A percentile compares a stretch with the other conserved stretches of the same genome.
Evolutionary conservation across 2,888 invertebrate genomes (phyloP).

Genomic region (Nysson spinosus): DNA sequence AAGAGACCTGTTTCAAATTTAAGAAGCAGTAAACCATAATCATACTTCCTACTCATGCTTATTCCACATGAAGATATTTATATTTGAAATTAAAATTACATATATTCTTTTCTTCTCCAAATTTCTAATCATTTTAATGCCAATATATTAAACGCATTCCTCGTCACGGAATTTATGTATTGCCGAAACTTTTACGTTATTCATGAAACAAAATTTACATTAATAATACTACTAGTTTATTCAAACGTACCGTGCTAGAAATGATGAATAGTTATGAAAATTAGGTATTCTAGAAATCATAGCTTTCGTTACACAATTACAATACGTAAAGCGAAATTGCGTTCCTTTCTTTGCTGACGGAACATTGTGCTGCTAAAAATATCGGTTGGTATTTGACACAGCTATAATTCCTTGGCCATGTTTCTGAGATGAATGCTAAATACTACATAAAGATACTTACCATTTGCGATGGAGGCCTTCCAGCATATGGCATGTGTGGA

Average conservation of each 20-base stretch:
- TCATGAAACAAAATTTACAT: too few relatives aligned
- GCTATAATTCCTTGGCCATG: neutral
- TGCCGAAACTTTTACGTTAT: too few relatives aligned
- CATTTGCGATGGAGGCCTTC: conserved; percentile 71
- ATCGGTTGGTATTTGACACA: conserved; percentile 2
- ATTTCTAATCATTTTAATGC: too few relatives aligned
- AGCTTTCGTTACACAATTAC: conserved; percentile 9
- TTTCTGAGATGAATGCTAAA: neutral
- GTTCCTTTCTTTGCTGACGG: neutral
- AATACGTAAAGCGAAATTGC: conserved; percentile 16
- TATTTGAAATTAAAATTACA: too few relatives aligned
- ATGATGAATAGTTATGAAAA: neutral
- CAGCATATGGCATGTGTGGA: conserved; percentile 67
- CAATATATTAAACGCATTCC: too few relatives aligned
- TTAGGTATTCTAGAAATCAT: neutral
- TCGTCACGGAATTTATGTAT: too few relatives aligned
- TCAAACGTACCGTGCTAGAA: neutral
- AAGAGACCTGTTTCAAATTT: too few relatives aligned
- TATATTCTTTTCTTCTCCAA: too few relatives aligned
- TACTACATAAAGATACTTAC: conserved; percentile 47
- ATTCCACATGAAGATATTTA: too few relatives aligned
- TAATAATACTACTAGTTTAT: neutral
- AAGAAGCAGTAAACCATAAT: too few relatives aligned
- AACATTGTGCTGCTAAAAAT: neutral
- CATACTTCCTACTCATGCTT: too few relatives aligned